Base-by-base conservation (phyloP, 1,140 invertebrate genomes). In the Eubasilissa regina region DNA sequence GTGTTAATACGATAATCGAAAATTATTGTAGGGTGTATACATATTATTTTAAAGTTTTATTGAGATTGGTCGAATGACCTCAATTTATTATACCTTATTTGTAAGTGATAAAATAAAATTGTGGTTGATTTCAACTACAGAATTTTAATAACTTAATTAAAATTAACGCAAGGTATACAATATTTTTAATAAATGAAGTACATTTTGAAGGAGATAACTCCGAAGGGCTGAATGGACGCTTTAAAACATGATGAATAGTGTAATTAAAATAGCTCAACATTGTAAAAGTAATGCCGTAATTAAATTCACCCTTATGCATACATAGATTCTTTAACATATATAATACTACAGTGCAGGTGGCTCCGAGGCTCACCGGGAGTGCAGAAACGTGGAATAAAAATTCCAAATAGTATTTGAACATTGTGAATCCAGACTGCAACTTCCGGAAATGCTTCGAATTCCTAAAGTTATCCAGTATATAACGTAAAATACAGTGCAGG, bases 401-500 rank as follows among this genome's bases (percentile, higher is more conserved):
- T 35, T 35, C 25, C 6, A 35, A 35, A 35, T 6, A 6, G 25
- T 1, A 35, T 35, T 3, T 35, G 25, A 35, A 35, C 1, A 35
- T 6, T 35, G 25, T 3, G 25, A 35, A 6, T 6, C 25, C 25
- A 35, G 25, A 58, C 17, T 58, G 55, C 17, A 21, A 3, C 17
- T 1, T 12, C 21, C 15, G 3, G 19, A 0, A 43, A 11, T 8
- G 21, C 58, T 62, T 35, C 25, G 1, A 21, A 21, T 62, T 51
- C n/a, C 48, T 62, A 7, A 44, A 35, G 19, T 1, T 25, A 35
- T 70, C 47, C 15, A 35, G 13, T 51, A 19, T 13, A 70, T 47
- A 70, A 70, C 44, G 60, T 44, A 35, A 43, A 70, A 25, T 51
- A 45, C 19, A 45, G 10, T n/a, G 47, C 1, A 47, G 43, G 66